Evolutionary conservation across 2,888 invertebrate species (phyloP), one percentile per base, ranked within the genome.

Genomic region (Hipparchia sbordonii): DNA sequence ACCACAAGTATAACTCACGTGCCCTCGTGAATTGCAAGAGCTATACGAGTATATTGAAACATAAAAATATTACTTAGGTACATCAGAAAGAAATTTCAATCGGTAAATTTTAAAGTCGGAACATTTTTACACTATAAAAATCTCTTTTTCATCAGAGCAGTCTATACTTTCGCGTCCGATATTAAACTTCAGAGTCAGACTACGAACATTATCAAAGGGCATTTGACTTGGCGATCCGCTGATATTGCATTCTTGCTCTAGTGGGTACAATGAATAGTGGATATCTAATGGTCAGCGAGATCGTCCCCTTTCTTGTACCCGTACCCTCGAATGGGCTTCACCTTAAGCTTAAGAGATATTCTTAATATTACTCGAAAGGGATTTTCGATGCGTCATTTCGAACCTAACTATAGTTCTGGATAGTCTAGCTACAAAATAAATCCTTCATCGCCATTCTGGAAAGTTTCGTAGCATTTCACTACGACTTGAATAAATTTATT

Each of bases 191-290:
- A 59, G 33, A 67, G 56, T 59, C 67, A 59, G 67, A 48, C 67
- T 57, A 13, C 56, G 67, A 57, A 67, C 57, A 67, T 57, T 57
- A 67, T 67, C 69, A 61, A 72, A 70, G 54, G 68, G 60, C 60
- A 71, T 73, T 71, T 71, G 69, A 73, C 73, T 69, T 70, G 65
- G 72, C 45, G 33, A 71, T 72, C 62, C 72, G 74, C 72, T 76
- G 74, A 76, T 72, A 72, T 72, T 71, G 76, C 76, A 71, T 56
- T 72, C 66, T 72, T 71, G 65, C 60, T 70, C 60, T 71, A 62
- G 67, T 74, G 74, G 70, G 61, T 70, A 67, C 63, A 74, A 70
- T 76, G 72, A 74, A 68, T 67, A 76, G 74, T 74, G 65, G 72
- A 68, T 71, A 71, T 69, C 65, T 74, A 72, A 71, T 72, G 72